Evolutionary conservation across 1,140 invertebrate genomes (phyloP).

Genomic region (Drosophila takahashii): DNA sequence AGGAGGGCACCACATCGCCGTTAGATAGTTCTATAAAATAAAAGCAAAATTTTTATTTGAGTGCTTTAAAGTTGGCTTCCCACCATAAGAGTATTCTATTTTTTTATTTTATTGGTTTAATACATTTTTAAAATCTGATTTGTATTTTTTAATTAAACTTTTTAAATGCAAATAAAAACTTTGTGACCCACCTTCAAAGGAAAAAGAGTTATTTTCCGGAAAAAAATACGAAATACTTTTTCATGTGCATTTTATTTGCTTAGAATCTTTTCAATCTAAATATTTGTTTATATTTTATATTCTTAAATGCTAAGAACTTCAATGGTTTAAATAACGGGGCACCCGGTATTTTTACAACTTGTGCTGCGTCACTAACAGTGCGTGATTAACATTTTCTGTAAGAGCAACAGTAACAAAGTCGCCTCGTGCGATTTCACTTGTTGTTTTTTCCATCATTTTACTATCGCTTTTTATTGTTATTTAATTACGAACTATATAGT

Average conservation of each 20-base stretch:
- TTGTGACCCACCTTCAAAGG: too few relatives aligned
- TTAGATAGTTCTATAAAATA: too few relatives aligned
- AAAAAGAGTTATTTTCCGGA: too few relatives aligned
- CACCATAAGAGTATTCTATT: too few relatives aligned
- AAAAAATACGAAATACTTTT: background rate
- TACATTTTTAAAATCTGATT: background rate
- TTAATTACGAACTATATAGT: slow-evolving; percentile 64
- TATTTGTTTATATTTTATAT: background rate
- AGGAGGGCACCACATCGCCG: too few relatives aligned
- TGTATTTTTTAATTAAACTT: background rate
- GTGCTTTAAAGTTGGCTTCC: too few relatives aligned
- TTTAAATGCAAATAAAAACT: background rate
- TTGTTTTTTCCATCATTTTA: slow-evolving; percentile 47
- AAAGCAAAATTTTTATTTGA: too few relatives aligned
- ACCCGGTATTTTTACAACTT: slow-evolving; percentile 26
- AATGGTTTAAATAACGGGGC: background rate
- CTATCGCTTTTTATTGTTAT: slow-evolving; percentile 63
- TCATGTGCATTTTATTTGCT: slow-evolving; percentile 15
- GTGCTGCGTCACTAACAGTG: slow-evolving; percentile 13
- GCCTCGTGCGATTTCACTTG: slow-evolving; percentile 17
- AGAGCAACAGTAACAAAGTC: slow-evolving; percentile 19
- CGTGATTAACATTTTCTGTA: slow-evolving; percentile 18
- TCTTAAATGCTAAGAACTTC: background rate
- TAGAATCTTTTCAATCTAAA: background rate
- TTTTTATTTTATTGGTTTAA: too few relatives aligned